A percentile compares a stretch with the other conserved stretches of the same genome.
phyloP scores from a whole-genome alignment of 2,113 vertebrate genomes.

The Petrocephalus microphthalmus region DNA sequence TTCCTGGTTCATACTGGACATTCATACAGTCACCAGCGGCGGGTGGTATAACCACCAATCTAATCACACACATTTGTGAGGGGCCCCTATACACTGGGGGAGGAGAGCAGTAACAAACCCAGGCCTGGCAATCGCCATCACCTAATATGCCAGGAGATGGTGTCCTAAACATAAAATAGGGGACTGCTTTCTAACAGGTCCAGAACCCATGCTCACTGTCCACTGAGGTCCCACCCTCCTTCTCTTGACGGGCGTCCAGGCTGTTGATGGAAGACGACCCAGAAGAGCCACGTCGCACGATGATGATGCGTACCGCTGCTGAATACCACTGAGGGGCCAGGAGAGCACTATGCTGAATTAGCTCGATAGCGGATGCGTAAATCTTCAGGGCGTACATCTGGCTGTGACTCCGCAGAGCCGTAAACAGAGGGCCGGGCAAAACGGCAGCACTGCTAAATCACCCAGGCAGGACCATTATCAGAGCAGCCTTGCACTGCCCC shows the following conservation, averaged over 20 bases:
- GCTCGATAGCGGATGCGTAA: slow-evolving; percentile 25
- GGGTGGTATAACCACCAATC: background rate
- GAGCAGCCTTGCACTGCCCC: background rate
- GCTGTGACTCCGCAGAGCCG: slow-evolving; percentile 34
- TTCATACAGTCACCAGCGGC: background rate
- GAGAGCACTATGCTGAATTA: background rate
- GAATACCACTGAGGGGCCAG: slow-evolving; percentile 18
- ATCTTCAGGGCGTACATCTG: slow-evolving; percentile 24
- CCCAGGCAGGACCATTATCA: background rate
- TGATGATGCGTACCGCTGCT: background rate
- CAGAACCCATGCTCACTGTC: background rate
- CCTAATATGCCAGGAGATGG: background rate
- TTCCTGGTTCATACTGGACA: background rate
- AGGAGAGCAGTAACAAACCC: background rate
- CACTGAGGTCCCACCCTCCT: background rate
- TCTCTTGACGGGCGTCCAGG: background rate
- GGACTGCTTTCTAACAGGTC: background rate
- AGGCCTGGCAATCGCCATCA: background rate
- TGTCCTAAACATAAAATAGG: background rate
- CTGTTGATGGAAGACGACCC: background rate
- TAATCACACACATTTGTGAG: background rate
- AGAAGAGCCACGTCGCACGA: slow-evolving; percentile 7
- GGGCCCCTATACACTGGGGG: background rate
- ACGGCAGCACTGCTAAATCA: slow-evolving; percentile 2
- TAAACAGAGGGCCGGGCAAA: slow-evolving; percentile 40